Evolutionary conservation across 92 coral and sea anemone species (phyloP), one percentile per base, ranked within the genome.

Genomic region (Phymanthus crucifer): DNA sequence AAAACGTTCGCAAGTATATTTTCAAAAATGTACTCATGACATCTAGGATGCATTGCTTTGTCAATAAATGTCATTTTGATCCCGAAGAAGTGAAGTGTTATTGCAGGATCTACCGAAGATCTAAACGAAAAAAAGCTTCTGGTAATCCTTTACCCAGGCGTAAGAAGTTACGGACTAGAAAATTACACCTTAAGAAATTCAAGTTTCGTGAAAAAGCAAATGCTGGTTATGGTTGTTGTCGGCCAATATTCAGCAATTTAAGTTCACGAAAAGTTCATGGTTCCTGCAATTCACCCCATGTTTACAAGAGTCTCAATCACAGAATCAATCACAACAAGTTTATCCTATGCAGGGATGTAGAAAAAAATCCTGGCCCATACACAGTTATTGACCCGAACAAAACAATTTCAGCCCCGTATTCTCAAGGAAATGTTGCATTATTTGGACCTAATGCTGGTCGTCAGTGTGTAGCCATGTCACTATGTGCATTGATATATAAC

Each of bases 361-460:
- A 74, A 40, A 74, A 43, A 1, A 71, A 71, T 71, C 75, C 81
- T 56, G 81, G 81, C 35, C 81, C 73, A 24, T 32, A 21, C 81
- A 78, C 83, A 67, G 78, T 74, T 5, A 40, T 2, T 43, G 1
- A 74, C 46, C 3, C 79, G 31, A 81, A 71, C 57, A 65, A 67
- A 78, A 67, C 78, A 78, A 78, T 65, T 33, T 78, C 77, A 66
- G 78, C 82, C 32, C 76, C 75, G 66, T 80, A 80, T 80, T 43
- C 50, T 43, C 50, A 80, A 80, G 78, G 78, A 70, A 71, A 80
- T 40, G 40, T 36, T 3, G 61, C 58, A 73, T 0, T 36, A 47
- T 73, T 34, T 73, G 78, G 78, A 32, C 24, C 1, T 36, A 47
- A 73, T 73, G 78, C 78, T 73, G 68, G 68, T 58, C 68, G 68